Evolutionary conservation across 2,888 invertebrate species (phyloP), one percentile per base, ranked within the genome.

Genomic region (Ophioninae sp.): DNA sequence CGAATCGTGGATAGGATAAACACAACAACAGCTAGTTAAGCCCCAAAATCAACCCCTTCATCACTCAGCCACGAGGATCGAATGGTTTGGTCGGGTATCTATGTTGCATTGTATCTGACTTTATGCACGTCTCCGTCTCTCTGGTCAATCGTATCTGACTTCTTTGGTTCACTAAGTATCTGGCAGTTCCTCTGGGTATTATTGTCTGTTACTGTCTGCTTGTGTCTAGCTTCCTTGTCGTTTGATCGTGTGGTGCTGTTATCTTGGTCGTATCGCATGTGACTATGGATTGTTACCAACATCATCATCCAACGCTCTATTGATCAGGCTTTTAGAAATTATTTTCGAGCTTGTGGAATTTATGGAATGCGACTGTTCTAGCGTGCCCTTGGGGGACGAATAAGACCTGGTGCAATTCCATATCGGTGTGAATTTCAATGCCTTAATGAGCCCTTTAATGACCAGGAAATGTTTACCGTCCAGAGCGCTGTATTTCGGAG

Each of bases 401-500:
- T 20, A 57, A 10, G 57, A 17, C 57, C 57, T 57, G 57, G 57
- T 57, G 57, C 57, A 57, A 17, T 57, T 8, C 5, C 57, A n/a
- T 13, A 57, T 57, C 57, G 20, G 57, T n/a, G 20, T 57, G 57
- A 57, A 57, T 57, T 57, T 57, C n/a, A 7, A 41, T 7, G 41
- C 0, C 41, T 41, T 41, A 7, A 41, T 41, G 41, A 0, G 41
- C 41, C 1, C 57, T 57, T 57, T 20, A 57, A n/a, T 57, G 57
- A 57, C 57, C 57, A 57, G n/a, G 57, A 57, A 74, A 74, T 72
- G 56, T 67, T 83, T 70, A 64, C 44, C 70, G 20, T 72, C 21
- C 80, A 67, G 56, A 41, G 64, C 73, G 83, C 67, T 70, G 80
- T 61, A 57, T 13, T 80, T 72, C 76, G 65, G 23, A 62, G 76